phyloP scores from a whole-genome alignment of 2,113 vertebrate genomes.

The Poecile atricapillus region DNA sequence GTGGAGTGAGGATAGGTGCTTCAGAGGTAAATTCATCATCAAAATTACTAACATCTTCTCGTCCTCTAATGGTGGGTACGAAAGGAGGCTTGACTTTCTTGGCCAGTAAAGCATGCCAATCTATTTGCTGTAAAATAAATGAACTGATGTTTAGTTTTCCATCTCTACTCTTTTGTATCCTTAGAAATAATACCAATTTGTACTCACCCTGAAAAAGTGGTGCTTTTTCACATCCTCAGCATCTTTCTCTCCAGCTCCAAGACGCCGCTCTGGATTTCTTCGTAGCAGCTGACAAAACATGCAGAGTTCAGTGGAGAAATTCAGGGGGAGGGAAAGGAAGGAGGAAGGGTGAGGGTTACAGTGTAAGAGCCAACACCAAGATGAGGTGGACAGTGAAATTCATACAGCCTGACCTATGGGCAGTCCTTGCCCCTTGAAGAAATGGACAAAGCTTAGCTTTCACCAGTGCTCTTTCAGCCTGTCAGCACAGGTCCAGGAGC shows the following conservation, averaged over 20 bases:
- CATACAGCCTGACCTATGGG: neutral
- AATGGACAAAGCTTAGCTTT: neutral
- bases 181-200: neutral
- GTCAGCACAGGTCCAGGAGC: neutral
- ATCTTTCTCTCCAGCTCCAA: slow-evolving; percentile 93
- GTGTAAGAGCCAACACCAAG: neutral
- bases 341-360: neutral
- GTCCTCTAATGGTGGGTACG: slow-evolving; percentile 89
- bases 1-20: slow-evolving; percentile 93
- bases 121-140: slow-evolving; percentile 79
- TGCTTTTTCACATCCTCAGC: slow-evolving; percentile 98
- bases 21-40: slow-evolving; percentile 99
- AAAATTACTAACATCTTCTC: slow-evolving; percentile 97
- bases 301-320: neutral
- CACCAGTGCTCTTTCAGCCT: neutral
- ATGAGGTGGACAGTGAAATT: neutral
- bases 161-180: neutral
- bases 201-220: slow-evolving; percentile 92
- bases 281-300: slow-evolving; percentile 83
- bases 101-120: slow-evolving; percentile 90
- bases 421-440: neutral
- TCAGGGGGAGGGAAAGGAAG: neutral
- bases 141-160: neutral
- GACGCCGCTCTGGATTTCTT: slow-evolving; percentile 92
- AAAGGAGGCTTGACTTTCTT: slow-evolving; percentile 97